Base-by-base conservation (phyloP, 2,888 invertebrate genomes). In the Thera obeliscata region DNA sequence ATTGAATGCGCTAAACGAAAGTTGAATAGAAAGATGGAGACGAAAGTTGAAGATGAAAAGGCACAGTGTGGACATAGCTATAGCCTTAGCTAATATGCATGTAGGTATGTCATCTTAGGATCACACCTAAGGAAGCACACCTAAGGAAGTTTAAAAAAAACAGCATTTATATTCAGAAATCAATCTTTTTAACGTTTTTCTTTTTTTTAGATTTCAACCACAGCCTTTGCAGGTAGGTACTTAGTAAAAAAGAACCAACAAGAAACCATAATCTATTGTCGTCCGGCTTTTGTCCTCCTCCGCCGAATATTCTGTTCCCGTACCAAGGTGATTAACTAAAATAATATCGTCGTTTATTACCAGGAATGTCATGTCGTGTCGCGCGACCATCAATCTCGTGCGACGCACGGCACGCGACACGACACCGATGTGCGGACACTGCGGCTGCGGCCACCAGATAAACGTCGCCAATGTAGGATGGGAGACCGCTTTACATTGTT, bases 341-440 rank as follows among this genome's bases (percentile, higher is more conserved):
- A 65, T 69, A 66, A 69, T 69, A 69, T 52, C 7, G 69, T 67
- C 66, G 64, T 69, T 67, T 70, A 72, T 72, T 59, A 66, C 46
- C 57, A 46, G 2, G 61, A 43, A 57, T 61, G 64, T 61, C 54
- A 58, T 56, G 67, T 67, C 58, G 69, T 48, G 55, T 48, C n/a
- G 69, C 49, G 66, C 54, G 36, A 3, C 56, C 72, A 71, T 74
- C 74, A 64, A 66, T 74, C 70, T 67, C 63, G 56, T 56, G 46
- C 69, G 68, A 64, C 68, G 46, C 48, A 41, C 69, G 64, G 61
- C 68, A 52, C 49, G 61, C 55, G 70, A 67, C 70, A 64, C 55
- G 70, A 67, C 70, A 64, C 57, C 52, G 64, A 58, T 57, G 63
- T 64, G 68, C 62, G 54, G 58, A 57, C 52, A 55, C 3, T 43